Evolutionary conservation across 2,888 invertebrate species (phyloP), one percentile per base, ranked within the genome.

Genomic region (Drosophila suboccidentalis): DNA sequence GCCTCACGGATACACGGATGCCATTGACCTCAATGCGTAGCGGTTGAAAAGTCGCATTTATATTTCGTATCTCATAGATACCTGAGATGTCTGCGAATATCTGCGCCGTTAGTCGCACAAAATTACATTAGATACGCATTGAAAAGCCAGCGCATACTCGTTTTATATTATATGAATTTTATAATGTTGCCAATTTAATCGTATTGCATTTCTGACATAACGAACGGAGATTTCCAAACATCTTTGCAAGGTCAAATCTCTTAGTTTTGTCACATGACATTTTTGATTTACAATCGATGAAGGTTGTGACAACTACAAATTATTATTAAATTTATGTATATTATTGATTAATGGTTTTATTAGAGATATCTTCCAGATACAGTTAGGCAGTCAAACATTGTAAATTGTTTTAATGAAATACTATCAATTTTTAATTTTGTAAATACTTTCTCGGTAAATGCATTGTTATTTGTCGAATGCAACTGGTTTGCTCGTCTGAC

Each of bases 11-110:
- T 64, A 73, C 76, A 63, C 41, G 22, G 15, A 80, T 88, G 84
- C 87, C 86, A 85, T 86, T 85, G 84, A 85, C 84, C 84, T 82
- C 83, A 78, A 80, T 88, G 88, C 74, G 81, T 80, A 74, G 83
- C 73, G 68, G 79, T 71, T 78, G 64, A 62, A 63, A 55, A 71
- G 57, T 67, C 63, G 60, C 75, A 53, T 59, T 63, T 62, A 49
- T 58, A 44, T 58, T 39, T 47, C n/a, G 65, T 66, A 70, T 70
- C 75, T 64, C 58, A 55, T 8, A 71, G 78, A 62, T 69, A 78
- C 76, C 53, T n/a, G 51, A 34, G 32, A 29, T 39, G 19, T 29
- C 39, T 44, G 43, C 46, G 34, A 50, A 26, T 51, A 34, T 43
- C 39, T 62, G 17, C 39, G 64, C 43, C 58, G 58, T 64, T 72